Evolutionary conservation across 2,888 invertebrate genomes (phyloP).

Genomic region (Pyrochroa serraticornis): DNA sequence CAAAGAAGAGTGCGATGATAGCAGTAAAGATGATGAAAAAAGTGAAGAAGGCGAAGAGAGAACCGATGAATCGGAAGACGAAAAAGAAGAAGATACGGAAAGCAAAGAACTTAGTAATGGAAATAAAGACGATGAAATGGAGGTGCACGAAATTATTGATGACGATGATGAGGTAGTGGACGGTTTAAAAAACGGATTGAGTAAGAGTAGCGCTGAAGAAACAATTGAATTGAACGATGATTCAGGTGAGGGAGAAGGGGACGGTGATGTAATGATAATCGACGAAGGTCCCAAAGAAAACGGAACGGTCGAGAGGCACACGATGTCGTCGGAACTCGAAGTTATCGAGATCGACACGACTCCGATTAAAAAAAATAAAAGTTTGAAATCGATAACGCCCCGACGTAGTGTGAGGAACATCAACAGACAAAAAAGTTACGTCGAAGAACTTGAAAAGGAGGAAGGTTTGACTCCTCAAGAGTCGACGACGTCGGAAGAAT

Average conservation of each 20-base stretch:
- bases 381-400: conserved; percentile 52
- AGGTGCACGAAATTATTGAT: conserved; percentile 45
- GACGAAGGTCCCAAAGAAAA: conserved; percentile 48
- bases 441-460: conserved; percentile 54
- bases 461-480: conserved; percentile 58
- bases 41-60: conserved; percentile 18
- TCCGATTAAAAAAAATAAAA: conserved; percentile 57
- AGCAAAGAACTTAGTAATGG: conserved; percentile 31
- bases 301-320: conserved; percentile 34
- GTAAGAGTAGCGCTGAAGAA: conserved; percentile 28
- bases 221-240: conserved; percentile 52
- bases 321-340: conserved; percentile 31
- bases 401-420: conserved; percentile 65
- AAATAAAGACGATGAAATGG: conserved; percentile 40
- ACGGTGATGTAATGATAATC: conserved; percentile 53
- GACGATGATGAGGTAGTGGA: conserved; percentile 41
- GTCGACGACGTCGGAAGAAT: conserved; percentile 54
- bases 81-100: conserved; percentile 16
- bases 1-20: conserved; percentile 9
- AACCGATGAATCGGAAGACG: conserved; percentile 26
- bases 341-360: conserved; percentile 48
- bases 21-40: conserved; percentile 23
- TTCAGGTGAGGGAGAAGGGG: conserved; percentile 43
- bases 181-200: conserved; percentile 25
- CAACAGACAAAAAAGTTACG: conserved; percentile 62